A percentile compares a stretch with the other conserved stretches of the same genome.
phyloP scores from a whole-genome alignment of 1,140 invertebrate genomes.

The Drosophila bifasciata region DNA sequence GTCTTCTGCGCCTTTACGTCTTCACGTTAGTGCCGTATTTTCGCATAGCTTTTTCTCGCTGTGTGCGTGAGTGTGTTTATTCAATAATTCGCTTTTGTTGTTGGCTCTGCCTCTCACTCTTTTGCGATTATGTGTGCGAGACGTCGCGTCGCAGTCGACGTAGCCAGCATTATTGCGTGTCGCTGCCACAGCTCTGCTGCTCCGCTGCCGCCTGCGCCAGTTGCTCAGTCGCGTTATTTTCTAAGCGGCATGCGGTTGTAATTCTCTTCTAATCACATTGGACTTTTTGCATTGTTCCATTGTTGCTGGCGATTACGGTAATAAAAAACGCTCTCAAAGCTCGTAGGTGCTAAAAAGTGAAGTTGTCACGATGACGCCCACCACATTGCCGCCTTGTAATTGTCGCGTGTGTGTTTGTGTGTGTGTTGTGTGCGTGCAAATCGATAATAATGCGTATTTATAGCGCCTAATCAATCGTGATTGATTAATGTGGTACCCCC shows the following conservation, averaged over 20 bases:
- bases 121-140: conserved; percentile 69
- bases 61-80: conserved; percentile 68
- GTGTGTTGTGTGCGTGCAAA: conserved; percentile 17
- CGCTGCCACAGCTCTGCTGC: conserved; percentile 21
- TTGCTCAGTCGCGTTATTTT: conserved; percentile 79
- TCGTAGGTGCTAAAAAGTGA: conserved; percentile 37
- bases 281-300: conserved; percentile 60
- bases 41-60: conserved; percentile 66
- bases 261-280: conserved; percentile 77
- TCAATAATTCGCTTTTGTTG: conserved; percentile 70
- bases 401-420: conserved; percentile 34
- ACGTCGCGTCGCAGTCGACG: conserved; percentile 27
- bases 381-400: conserved; percentile 64
- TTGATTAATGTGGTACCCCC: conserved; percentile 52
- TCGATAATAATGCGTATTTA: conserved; percentile 74
- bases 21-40: conserved; percentile 21
- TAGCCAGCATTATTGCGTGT: conserved; percentile 60
- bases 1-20: conserved; percentile 37
- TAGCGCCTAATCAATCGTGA: conserved; percentile 75
- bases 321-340: conserved; percentile 17
- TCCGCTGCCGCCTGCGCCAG: conserved; percentile 19
- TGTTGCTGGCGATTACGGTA: conserved; percentile 47
- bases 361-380: conserved; percentile 46
- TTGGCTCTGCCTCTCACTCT: conserved; percentile 44
- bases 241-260: conserved; percentile 81